Percentiles rank a stretch among this genome's conserved stretches.
phyloP scores from a whole-genome alignment of 1,140 invertebrate genomes.

The Latrodectus geometricus region DNA sequence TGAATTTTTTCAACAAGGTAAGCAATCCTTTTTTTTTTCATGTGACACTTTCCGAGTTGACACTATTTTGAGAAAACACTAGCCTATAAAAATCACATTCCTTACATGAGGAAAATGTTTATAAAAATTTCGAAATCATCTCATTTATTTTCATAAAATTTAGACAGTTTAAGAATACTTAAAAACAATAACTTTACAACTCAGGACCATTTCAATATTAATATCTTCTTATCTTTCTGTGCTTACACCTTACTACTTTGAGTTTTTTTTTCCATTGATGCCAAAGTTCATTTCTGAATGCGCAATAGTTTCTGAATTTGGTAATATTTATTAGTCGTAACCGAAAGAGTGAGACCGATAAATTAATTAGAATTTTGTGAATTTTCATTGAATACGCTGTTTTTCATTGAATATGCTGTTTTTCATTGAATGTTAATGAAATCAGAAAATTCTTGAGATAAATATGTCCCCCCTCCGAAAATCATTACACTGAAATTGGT shows the following conservation, averaged over 20 bases:
- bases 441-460: too few relatives aligned
- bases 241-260: constrained; percentile 56
- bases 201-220: constrained; percentile 21
- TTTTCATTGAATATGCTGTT: too few relatives aligned
- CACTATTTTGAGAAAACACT: not conserved
- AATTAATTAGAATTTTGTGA: too few relatives aligned
- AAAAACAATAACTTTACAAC: constrained; percentile 3
- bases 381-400: too few relatives aligned
- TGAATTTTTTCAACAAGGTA: constrained; percentile 20
- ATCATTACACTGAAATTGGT: too few relatives aligned
- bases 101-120: too few relatives aligned
- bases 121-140: too few relatives aligned
- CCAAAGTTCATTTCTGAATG: constrained; percentile 47
- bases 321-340: too few relatives aligned
- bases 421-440: too few relatives aligned
- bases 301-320: constrained; percentile 16
- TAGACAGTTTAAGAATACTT: not conserved
- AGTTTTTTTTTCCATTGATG: constrained; percentile 30
- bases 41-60: constrained; percentile 45
- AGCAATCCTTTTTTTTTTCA: constrained; percentile 28
- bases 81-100: not conserved
- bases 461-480: too few relatives aligned
- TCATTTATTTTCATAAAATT: not conserved
- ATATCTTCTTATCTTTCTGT: constrained; percentile 47
- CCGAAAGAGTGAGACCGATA: too few relatives aligned